Evolutionary conservation across 2,888 invertebrate genomes (phyloP), one percentile per base, ranked within the genome.

Genomic region (Drosophila lacicola): DNA sequence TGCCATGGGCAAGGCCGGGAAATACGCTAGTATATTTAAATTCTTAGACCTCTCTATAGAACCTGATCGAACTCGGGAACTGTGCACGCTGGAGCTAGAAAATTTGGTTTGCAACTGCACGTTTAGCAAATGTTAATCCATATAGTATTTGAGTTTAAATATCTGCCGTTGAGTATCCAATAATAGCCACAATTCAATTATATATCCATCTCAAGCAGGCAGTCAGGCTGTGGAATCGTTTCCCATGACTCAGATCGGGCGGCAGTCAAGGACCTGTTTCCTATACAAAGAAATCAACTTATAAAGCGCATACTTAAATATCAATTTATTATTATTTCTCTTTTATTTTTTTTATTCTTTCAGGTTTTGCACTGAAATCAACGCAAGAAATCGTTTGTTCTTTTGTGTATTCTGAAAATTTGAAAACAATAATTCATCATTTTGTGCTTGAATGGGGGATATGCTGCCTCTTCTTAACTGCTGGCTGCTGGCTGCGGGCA

Each of bases 341-440:
- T 45, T 9, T 25, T 17, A 17, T 17, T 8, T 17, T 6, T 6
- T 34, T 25, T 33, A 41, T 46, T 44, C 36, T 44, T 41, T 25
- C n/a, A 2, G 21, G 11, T 17, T 39, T 25, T 17, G 34, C 13
- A 42, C 17, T 41, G 10, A 17, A 41, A 17, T 41, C 41, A 41
- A 41, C 17, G 33, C 46, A 6, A 44, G 45, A 21, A 21, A 37
- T 49, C 47, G 36, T 41, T 54, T 21, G 53, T 42, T 34, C 37
- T 58, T 62, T 76, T 71, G 61, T 69, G 70, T 46, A 19, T 25
- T 17, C 25, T 25, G 42, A 51, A 63, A 50, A 76, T 67, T 64
- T 51, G 64, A 70, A 72, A 70, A 70, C 81, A 67, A 84, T 82
- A 84, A 82, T 82, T 82, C 76, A 82, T 82, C 82, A 82, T 84